phyloP scores from a whole-genome alignment of 1,140 invertebrate species.

The Coptotermes formosanus region DNA sequence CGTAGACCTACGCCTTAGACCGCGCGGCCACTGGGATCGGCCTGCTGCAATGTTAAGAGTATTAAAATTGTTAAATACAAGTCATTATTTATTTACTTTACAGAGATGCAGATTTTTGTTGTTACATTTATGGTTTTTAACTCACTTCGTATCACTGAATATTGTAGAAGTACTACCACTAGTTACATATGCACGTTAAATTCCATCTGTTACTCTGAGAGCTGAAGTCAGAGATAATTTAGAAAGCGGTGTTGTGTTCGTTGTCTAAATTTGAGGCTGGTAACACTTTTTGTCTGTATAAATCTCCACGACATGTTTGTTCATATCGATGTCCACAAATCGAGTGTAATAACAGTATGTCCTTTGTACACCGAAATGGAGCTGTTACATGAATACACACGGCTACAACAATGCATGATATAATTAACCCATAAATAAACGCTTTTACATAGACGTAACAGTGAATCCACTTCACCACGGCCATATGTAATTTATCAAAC shows the following conservation, averaged over 20 bases:
- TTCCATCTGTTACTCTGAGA: too few relatives aligned
- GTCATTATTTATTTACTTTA: too few relatives aligned
- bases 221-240: too few relatives aligned
- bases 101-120: too few relatives aligned
- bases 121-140: too few relatives aligned
- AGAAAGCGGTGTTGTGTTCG: not conserved
- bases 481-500: slow-evolving; percentile 19
- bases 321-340: slow-evolving; percentile 7
- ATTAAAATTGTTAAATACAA: too few relatives aligned
- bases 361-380: not conserved
- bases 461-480: not conserved
- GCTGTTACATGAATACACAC: not conserved
- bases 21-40: too few relatives aligned
- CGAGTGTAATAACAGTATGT: not conserved
- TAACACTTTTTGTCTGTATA: not conserved
- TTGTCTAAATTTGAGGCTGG: not conserved
- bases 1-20: too few relatives aligned
- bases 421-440: slow-evolving; percentile 15
- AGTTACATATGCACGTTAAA: too few relatives aligned
- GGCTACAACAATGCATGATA: not conserved
- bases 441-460: slow-evolving; percentile 2
- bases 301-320: not conserved
- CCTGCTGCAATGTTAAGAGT: too few relatives aligned
- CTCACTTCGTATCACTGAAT: too few relatives aligned
- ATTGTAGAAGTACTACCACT: too few relatives aligned